Base-by-base conservation (phyloP, 2,888 invertebrate genomes). In the Petrolisthes cinctipes region DNA sequence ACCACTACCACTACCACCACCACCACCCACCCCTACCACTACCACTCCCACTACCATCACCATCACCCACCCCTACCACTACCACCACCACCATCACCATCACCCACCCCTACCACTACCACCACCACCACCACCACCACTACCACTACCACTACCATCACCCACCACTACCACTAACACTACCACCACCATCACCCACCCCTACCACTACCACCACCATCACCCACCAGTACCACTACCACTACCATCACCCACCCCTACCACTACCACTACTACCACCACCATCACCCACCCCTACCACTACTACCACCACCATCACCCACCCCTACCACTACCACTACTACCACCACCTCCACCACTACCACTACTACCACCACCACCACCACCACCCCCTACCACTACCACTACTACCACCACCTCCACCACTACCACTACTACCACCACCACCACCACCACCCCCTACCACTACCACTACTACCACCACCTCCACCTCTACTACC, bases 11-110 rank as follows among this genome's bases (percentile, higher is more conserved):
- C 61, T 61, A 61, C 61, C 61, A 61, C 61, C 61, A 61, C 61
- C 61, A 61, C 61, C 61, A 9, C 6, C 61, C 61, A 9, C 6
- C 61, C 61, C 61, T 61, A 61, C 7, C 61, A 61, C 61, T 14
- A 61, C 61, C 61, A 61, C 61, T 14, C 61, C 14, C 6, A 6
- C 61, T 61, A 14, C 14, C 14, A 61, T 14, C 61, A 6, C 14
- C 6, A 14, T 14, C 6, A 6, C 61, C 6, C 61, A 91, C 86
- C 86, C 80, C 66, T 82, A n/a, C 79, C 56, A 54, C 20, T 79
- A 20, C 53, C 73, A 7, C 53, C n/a, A 56, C 56, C 61, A 20
- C 11, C 53, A 51, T 76, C 84, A 86, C 86, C 88, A 91, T 92
- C 51, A 7, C 54, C 68, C n/a, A 51, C 14, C 61, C 6, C 20